Conservation (phyloP, 2,888 invertebrate species). For the Yponomeuta sedellus region DNA sequence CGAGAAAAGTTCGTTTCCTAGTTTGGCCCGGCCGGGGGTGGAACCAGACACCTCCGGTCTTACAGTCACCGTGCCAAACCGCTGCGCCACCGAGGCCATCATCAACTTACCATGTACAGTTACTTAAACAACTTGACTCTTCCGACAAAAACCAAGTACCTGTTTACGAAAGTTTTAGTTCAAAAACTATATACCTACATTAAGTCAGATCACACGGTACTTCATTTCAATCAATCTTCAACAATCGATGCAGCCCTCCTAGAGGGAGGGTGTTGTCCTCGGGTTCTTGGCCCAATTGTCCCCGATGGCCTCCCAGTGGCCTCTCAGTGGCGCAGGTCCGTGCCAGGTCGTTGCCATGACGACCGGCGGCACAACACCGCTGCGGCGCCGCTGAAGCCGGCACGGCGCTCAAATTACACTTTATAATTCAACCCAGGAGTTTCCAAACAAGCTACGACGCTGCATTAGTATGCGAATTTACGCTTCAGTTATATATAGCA, state of each 20-base stretch:
- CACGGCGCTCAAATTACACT: not conserved
- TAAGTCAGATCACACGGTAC: not conserved
- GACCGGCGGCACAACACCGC: slow-evolving; percentile 42
- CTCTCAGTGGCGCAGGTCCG: too few species aligned
- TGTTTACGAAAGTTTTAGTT: too few species aligned
- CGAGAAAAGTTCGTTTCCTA: too few species aligned
- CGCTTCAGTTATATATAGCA: not conserved
- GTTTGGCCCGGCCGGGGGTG: too few species aligned
- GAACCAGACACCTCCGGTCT: too few species aligned
- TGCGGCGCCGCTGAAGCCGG: not conserved
- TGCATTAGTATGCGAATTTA: not conserved
- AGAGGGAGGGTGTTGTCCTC: not conserved
- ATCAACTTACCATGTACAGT: too few species aligned
- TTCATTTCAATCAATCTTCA: not conserved
- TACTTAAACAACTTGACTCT: too few species aligned
- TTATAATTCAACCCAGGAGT: not conserved
- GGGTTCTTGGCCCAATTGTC: not conserved
- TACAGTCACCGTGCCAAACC: too few species aligned
- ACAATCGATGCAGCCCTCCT: not conserved
- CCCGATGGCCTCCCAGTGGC: not conserved
- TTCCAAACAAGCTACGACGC: not conserved
- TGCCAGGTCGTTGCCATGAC: slow-evolving; percentile 43
- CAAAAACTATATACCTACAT: too few species aligned
- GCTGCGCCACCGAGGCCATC: too few species aligned
- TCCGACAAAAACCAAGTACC: too few species aligned